Evolutionary conservation across 64 coral and sea anemone genomes (phyloP).

Genomic region (Hydrozoanthus tunicans): DNA sequence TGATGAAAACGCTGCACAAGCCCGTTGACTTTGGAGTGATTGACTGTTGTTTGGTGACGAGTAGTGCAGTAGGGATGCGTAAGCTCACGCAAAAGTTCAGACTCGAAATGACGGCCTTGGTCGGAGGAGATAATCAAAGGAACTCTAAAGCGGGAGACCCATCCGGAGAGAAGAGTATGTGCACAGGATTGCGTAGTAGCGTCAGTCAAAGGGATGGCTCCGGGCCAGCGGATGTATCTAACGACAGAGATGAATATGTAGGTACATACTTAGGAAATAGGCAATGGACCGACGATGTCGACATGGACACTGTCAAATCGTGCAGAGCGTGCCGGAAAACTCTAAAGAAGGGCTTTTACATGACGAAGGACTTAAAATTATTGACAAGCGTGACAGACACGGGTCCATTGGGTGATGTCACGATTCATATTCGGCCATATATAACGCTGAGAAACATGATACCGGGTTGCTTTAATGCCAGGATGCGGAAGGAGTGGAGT

Average conservation of each 20-base stretch:
- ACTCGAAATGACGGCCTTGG: slow-evolving; percentile 11
- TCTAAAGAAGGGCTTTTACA: not conserved
- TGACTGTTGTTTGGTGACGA: not conserved
- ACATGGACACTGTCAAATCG: not conserved
- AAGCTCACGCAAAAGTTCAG: not conserved
- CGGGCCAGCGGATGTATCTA: not conserved
- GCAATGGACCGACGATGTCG: slow-evolving; percentile 12
- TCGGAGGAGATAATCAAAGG: slow-evolving; percentile 32
- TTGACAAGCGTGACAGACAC: not conserved
- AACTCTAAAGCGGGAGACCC: slow-evolving; percentile 9
- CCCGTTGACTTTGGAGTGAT: slow-evolving; percentile 6
- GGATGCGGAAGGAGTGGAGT: not conserved
- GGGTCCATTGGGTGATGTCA: not conserved
- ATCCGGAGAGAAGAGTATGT: not conserved
- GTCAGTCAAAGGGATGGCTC: not conserved
- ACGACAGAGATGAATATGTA: slow-evolving; percentile 1
- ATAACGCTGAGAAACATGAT: not conserved
- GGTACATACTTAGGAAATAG: not conserved
- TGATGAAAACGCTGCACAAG: slow-evolving; percentile 38
- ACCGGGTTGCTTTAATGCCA: not conserved
- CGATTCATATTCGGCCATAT: slow-evolving; percentile 56
- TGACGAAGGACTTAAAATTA: not conserved
- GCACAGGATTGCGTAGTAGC: not conserved
- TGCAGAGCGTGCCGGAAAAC: not conserved
- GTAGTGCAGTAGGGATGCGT: not conserved